Conservation (phyloP, 1,140 invertebrate genomes). For the Vollenhovia emeryi region DNA sequence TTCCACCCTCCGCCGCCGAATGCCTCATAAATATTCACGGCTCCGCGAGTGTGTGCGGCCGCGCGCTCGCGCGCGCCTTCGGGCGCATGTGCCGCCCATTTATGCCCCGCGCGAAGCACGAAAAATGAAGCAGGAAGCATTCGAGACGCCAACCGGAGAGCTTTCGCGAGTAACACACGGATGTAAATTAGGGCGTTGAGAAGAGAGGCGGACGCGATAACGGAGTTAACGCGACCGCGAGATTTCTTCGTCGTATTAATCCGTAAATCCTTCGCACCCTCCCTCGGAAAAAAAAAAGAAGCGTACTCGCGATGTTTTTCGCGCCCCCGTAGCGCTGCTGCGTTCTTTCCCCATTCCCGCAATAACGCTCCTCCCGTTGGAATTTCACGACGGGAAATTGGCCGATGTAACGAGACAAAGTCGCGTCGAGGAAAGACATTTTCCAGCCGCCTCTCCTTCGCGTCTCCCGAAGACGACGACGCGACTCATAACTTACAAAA, state of each 20-base stretch:
- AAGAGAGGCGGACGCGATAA: conserved; percentile 22
- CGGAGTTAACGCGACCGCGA: conserved; percentile 40
- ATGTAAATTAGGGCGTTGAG: conserved; percentile 47
- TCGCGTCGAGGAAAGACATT: not conserved
- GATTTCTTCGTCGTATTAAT: conserved; percentile 51
- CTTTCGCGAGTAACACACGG: conserved; percentile 43
- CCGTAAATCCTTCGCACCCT: conserved; percentile 15
- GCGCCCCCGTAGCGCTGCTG: not conserved
- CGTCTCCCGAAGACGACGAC: not conserved
- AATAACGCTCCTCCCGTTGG: not conserved
- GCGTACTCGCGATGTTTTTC: not conserved
- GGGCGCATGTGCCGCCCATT: conserved; percentile 33
- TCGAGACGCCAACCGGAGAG: not conserved
- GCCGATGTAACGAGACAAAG: conserved; percentile 7
- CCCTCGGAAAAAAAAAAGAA: not conserved
- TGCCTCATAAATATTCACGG: conserved; percentile 57
- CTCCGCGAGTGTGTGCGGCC: conserved; percentile 2
- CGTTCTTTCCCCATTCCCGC: not conserved
- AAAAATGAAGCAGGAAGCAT: conserved; percentile 47
- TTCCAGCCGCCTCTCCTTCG: not conserved
- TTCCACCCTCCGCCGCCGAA: not conserved
- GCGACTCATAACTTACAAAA: not conserved
- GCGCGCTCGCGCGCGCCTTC: not conserved
- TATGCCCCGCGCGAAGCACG: conserved; percentile 19
- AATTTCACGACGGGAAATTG: conserved; percentile 35